Evolutionary conservation across 2,113 vertebrate species (phyloP).

Genomic region (Epinephelus cyanopodus): DNA sequence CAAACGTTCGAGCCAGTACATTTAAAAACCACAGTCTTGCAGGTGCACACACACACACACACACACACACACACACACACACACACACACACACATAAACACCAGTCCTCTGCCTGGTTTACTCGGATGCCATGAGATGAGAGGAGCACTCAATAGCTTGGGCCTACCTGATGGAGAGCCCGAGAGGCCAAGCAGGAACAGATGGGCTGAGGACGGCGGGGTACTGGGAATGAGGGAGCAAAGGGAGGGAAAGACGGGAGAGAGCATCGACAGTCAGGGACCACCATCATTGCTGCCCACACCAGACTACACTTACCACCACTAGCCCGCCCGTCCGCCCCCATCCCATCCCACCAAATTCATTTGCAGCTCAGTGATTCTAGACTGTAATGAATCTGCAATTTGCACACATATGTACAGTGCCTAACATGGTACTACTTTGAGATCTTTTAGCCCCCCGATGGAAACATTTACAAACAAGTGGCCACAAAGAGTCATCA

Average conservation of each 20-base stretch:
- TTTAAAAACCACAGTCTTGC: constrained; percentile 5
- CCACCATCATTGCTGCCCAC: constrained; percentile 86
- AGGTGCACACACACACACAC: constrained; percentile 27
- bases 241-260: constrained; percentile 64
- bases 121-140: constrained; percentile 71
- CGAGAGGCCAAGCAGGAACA: constrained; percentile 82
- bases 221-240: constrained; percentile 71
- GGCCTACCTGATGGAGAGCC: constrained; percentile 81
- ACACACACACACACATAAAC: not conserved
- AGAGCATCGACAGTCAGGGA: constrained; percentile 78
- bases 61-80: constrained; percentile 2
- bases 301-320: constrained; percentile 77
- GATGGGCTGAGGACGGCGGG: constrained; percentile 81
- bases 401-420: constrained; percentile 82
- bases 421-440: constrained; percentile 73
- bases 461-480: constrained; percentile 87
- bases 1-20: constrained; percentile 22
- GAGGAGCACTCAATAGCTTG: constrained; percentile 65
- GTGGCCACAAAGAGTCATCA: constrained; percentile 80
- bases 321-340: constrained; percentile 51
- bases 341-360: constrained; percentile 77
- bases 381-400: constrained; percentile 80
- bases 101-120: constrained; percentile 34
- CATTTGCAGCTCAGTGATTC: constrained; percentile 78
- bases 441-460: constrained; percentile 75